These are phyloP conservation scores for Styela clava DNA, from an alignment of 23 tunicate species.

Conservation along the genomic window DNA sequence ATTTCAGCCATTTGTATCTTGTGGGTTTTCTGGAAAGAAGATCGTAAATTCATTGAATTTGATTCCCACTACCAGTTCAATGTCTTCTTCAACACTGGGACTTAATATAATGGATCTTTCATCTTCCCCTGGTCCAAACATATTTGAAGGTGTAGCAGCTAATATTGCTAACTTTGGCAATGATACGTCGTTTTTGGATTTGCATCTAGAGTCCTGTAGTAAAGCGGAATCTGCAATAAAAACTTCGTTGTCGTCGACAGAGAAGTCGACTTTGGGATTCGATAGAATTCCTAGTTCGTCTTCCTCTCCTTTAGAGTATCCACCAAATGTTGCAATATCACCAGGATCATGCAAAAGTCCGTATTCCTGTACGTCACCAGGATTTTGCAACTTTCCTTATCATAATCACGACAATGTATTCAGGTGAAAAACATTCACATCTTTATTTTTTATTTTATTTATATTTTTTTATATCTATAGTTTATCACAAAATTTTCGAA, in stretches of 20 bases:
- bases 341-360: constrained; percentile 98
- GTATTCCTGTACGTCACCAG: constrained; percentile 90
- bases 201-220: background rate
- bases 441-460: background rate
- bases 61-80: background rate
- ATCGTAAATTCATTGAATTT: background rate
- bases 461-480: too few species aligned
- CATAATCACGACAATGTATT: constrained; percentile 59
- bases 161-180: constrained; percentile 5
- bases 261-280: background rate
- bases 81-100: constrained; percentile 28
- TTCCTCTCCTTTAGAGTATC: constrained; percentile 61
- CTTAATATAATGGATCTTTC: constrained; percentile 19
- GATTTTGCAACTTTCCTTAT: constrained; percentile 91
- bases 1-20: constrained; percentile 16
- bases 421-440: background rate
- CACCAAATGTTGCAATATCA: constrained; percentile 92
- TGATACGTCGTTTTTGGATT: constrained; percentile 10
- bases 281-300: background rate
- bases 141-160: constrained; percentile 4
- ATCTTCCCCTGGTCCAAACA: constrained; percentile 7
- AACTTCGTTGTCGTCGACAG: background rate
- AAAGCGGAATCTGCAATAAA: background rate
- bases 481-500: too few species aligned
- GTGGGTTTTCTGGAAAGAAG: background rate